Evolutionary conservation across 2,888 invertebrate species (phyloP).

Genomic region (Neoitamus cyanurus): DNA sequence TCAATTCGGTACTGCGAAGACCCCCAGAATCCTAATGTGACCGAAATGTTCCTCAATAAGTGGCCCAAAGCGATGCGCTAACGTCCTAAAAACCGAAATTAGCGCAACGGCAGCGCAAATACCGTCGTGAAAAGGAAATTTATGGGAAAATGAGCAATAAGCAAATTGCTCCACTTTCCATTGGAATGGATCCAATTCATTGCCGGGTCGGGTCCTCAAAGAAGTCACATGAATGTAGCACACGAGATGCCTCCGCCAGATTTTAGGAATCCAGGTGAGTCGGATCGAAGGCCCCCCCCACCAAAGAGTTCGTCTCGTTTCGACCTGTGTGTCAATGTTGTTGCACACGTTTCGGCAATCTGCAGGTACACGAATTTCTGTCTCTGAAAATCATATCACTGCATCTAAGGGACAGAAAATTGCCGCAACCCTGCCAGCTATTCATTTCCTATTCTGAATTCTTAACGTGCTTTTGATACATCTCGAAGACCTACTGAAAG

Average conservation of each 20-base stretch:
- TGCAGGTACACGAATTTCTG: conserved; percentile 2
- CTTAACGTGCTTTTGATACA: conserved; percentile 21
- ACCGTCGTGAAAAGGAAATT: not conserved
- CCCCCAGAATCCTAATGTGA: not conserved
- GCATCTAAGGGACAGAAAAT: conserved; percentile 25
- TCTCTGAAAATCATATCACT: not conserved
- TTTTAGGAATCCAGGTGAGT: not conserved
- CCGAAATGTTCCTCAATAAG: not conserved
- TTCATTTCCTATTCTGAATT: conserved; percentile 26
- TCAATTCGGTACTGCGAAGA: not conserved
- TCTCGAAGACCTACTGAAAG: not conserved
- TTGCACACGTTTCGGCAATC: conserved; percentile 10
- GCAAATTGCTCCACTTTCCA: conserved; percentile 1
- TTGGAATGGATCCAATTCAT: not conserved
- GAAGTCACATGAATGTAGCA: not conserved
- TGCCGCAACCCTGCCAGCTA: conserved; percentile 33
- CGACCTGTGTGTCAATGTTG: not conserved
- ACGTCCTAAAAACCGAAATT: not conserved
- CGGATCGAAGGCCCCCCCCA: not conserved
- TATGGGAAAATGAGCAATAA: conserved; percentile 1
- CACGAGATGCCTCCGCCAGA: not conserved
- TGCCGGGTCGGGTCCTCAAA: not conserved
- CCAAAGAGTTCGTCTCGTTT: not conserved
- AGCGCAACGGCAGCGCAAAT: not conserved
- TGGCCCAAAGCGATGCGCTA: not conserved